Percentiles rank a stretch among this genome's conserved stretches.
Conservation (phyloP, 2,113 vertebrate genomes). For the Fulmarus glacialis region DNA sequence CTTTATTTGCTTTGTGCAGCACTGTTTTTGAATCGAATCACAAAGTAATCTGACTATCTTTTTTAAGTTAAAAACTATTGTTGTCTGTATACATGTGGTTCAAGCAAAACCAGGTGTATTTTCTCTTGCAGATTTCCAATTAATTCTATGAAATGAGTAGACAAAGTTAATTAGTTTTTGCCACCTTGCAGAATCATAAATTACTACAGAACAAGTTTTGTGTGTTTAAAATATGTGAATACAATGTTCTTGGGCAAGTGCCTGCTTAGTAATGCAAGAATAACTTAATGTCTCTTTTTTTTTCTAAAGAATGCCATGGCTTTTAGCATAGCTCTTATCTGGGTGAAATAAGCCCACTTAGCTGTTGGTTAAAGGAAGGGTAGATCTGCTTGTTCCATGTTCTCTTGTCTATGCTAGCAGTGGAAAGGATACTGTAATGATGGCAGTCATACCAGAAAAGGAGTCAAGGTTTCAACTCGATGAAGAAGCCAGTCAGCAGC, state of each 20-base stretch:
- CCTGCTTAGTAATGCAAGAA: not conserved
- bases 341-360: not conserved
- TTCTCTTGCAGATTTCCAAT: not conserved
- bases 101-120: not conserved
- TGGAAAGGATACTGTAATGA: not conserved
- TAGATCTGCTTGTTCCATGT: rapidly evolving
- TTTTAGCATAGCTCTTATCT: not conserved
- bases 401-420: not conserved
- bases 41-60: not conserved
- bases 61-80: not conserved
- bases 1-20: not conserved
- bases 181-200: not conserved
- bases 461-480: not conserved
- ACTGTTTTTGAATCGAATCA: not conserved
- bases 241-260: not conserved
- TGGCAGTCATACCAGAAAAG: not conserved
- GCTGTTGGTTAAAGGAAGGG: not conserved
- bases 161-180: not conserved
- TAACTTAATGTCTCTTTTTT: not conserved
- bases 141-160: not conserved
- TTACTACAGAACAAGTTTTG: not conserved
- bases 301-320: not conserved
- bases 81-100: not conserved
- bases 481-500: not conserved
- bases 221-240: not conserved